A percentile compares a stretch with the other conserved stretches of the same genome.
Evolutionary conservation across 2,888 invertebrate species (phyloP).

Genomic region (Drosophila glabriapex): DNA sequence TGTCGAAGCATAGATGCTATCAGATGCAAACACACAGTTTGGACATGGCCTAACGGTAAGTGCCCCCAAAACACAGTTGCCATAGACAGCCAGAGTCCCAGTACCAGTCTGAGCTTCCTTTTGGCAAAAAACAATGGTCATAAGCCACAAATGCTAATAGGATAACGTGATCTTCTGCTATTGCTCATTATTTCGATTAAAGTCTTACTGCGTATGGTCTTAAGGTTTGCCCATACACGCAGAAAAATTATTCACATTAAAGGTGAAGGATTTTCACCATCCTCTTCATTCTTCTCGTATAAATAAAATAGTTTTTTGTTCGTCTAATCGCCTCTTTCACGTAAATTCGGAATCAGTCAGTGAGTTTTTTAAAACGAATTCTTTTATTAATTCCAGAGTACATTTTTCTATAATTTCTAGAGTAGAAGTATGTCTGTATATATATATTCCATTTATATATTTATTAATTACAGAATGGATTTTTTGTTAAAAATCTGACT

Average conservation of each 20-base stretch:
- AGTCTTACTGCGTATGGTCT: constrained; percentile 52
- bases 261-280: background rate
- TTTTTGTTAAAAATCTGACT: no score
- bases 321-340: background rate
- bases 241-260: background rate
- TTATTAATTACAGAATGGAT: no score
- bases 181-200: constrained; percentile 68
- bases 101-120: background rate
- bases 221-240: constrained; percentile 10
- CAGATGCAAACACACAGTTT: constrained; percentile 17
- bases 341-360: background rate
- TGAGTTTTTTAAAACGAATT: background rate
- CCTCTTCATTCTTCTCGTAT: background rate
- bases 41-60: constrained; percentile 53
- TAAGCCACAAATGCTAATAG: constrained; percentile 68
- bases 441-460: no score
- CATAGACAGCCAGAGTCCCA: constrained; percentile 26
- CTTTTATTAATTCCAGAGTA: background rate
- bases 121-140: constrained; percentile 55
- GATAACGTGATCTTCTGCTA: constrained; percentile 71
- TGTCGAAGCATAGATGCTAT: constrained; percentile 38
- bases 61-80: constrained; percentile 34
- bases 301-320: background rate
- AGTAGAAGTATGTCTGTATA: background rate
- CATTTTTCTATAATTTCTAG: background rate